Percentiles rank a stretch among this genome's conserved stretches.
Conservation (phyloP, 2,888 invertebrate genomes). For the Caenorhabditis becei region DNA sequence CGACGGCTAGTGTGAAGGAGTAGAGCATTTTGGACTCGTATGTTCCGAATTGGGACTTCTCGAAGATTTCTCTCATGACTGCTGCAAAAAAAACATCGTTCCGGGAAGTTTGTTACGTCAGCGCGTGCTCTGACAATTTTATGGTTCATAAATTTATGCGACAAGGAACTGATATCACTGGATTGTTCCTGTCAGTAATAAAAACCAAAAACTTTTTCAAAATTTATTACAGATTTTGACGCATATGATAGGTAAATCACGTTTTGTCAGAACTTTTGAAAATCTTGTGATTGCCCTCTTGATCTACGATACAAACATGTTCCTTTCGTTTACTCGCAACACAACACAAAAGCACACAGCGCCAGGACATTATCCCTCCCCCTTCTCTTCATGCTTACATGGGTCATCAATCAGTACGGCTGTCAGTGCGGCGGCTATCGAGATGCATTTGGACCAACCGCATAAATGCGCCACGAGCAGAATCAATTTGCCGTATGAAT, state of each 20-base stretch:
- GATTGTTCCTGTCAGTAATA: too few relatives aligned
- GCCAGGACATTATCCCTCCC: slow-evolving; percentile 1
- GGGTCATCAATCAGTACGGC: slow-evolving; percentile 38
- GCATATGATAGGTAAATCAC: too few relatives aligned
- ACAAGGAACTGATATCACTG: too few relatives aligned
- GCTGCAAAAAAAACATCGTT: slow-evolving; percentile 24
- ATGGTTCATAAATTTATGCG: too few relatives aligned
- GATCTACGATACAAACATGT: too few relatives aligned
- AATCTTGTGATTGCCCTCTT: too few relatives aligned
- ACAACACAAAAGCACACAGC: background rate
- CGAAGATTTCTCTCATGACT: slow-evolving; percentile 38
- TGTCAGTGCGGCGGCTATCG: slow-evolving; percentile 24
- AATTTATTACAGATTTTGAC: too few relatives aligned
- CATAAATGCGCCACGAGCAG: slow-evolving; percentile 6
- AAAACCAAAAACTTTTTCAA: too few relatives aligned
- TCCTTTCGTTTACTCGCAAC: background rate
- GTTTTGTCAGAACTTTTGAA: too few relatives aligned
- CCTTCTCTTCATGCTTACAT: slow-evolving; percentile 22
- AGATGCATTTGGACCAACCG: slow-evolving; percentile 30
- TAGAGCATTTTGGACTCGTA: slow-evolving; percentile 47
- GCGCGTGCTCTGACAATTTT: too few relatives aligned
- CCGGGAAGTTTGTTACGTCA: too few relatives aligned
- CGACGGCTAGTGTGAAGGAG: slow-evolving; percentile 18
- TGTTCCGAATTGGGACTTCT: slow-evolving; percentile 34
- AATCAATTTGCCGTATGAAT: background rate